These are phyloP conservation scores for Dasysyrphus albostriatus DNA, from an alignment of 2,888 invertebrate species.

Conservation along the genomic window DNA sequence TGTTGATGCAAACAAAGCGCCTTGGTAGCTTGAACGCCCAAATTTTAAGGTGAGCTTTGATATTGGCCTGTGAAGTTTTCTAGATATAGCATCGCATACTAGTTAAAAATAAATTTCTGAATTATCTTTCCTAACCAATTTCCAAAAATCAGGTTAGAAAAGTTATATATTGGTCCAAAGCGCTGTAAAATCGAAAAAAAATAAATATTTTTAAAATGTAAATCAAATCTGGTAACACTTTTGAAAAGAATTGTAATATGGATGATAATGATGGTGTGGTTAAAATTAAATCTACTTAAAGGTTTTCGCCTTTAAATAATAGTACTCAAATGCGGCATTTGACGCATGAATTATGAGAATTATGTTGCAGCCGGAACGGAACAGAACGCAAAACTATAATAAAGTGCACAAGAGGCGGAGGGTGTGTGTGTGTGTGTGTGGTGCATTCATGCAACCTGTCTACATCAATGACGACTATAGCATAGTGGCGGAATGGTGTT, in stretches of 20 bases:
- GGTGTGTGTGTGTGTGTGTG: too few species aligned
- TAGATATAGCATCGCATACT: too few species aligned
- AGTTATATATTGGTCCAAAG: too few species aligned
- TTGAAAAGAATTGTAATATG: not conserved
- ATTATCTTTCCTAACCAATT: too few species aligned
- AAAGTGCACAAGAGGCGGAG: slow-evolving; percentile 17
- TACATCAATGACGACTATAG: slow-evolving; percentile 4
- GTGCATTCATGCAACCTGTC: slow-evolving; percentile 51
- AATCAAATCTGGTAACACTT: slow-evolving; percentile 7
- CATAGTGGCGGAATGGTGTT: not conserved
- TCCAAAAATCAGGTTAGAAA: too few species aligned
- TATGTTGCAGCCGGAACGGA: slow-evolving; percentile 58
- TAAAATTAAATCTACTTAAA: slow-evolving; percentile 74
- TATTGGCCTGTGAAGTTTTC: too few species aligned
- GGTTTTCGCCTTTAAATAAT: slow-evolving; percentile 58
- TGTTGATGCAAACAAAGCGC: too few species aligned
- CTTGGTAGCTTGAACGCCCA: too few species aligned
- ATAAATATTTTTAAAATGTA: too few species aligned
- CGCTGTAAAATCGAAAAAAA: too few species aligned
- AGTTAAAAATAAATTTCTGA: too few species aligned
- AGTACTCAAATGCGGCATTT: slow-evolving; percentile 70
- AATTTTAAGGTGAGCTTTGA: too few species aligned
- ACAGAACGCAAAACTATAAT: slow-evolving; percentile 18
- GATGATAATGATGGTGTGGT: slow-evolving; percentile 61
- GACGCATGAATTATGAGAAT: slow-evolving; percentile 73